Evolutionary conservation across 23 tunicate genomes (phyloP).

Genomic region (Aplidium turbinatum): DNA sequence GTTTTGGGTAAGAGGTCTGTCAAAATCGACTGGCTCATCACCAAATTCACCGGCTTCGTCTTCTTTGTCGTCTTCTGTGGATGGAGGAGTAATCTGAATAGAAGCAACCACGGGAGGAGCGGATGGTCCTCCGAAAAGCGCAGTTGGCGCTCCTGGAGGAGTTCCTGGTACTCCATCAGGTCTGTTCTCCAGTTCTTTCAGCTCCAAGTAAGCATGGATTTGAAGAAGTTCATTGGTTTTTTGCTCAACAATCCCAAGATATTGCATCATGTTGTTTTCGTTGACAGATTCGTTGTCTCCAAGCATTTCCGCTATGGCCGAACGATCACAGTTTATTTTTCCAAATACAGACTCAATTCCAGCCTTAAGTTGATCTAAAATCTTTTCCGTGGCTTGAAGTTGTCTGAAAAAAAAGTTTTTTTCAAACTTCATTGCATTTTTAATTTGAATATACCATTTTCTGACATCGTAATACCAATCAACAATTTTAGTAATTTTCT

Average conservation of each 20-base stretch:
- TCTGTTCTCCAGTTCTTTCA: slow-evolving; percentile 61
- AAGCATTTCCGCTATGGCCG: slow-evolving; percentile 65
- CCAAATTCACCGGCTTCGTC: slow-evolving; percentile 74
- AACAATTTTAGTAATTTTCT: no score
- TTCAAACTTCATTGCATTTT: no score
- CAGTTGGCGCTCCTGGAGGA: slow-evolving; percentile 58
- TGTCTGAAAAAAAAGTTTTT: slow-evolving; percentile 50
- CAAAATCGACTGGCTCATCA: slow-evolving; percentile 80
- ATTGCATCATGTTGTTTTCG: slow-evolving; percentile 97
- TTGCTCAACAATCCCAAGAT: slow-evolving; percentile 88
- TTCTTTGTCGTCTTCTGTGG: slow-evolving; percentile 80
- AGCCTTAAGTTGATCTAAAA: slow-evolving; percentile 76
- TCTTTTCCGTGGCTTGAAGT: slow-evolving; percentile 77
- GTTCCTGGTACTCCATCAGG: slow-evolving; percentile 77
- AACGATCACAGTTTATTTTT: slow-evolving; percentile 82
- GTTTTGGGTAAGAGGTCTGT: slow-evolving; percentile 72
- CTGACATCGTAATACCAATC: no score
- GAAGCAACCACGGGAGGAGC: slow-evolving; percentile 63
- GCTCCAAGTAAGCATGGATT: slow-evolving; percentile 80
- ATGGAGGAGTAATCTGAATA: slow-evolving; percentile 75
- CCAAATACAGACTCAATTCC: slow-evolving; percentile 95
- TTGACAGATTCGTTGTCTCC: slow-evolving; percentile 80
- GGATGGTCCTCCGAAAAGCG: slow-evolving; percentile 81
- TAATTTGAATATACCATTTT: no score
- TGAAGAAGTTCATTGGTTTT: slow-evolving; percentile 92